Evolutionary conservation across 2,797 vertebrate genomes (phyloP).

Genomic region (Eurystomus glaucurus): DNA sequence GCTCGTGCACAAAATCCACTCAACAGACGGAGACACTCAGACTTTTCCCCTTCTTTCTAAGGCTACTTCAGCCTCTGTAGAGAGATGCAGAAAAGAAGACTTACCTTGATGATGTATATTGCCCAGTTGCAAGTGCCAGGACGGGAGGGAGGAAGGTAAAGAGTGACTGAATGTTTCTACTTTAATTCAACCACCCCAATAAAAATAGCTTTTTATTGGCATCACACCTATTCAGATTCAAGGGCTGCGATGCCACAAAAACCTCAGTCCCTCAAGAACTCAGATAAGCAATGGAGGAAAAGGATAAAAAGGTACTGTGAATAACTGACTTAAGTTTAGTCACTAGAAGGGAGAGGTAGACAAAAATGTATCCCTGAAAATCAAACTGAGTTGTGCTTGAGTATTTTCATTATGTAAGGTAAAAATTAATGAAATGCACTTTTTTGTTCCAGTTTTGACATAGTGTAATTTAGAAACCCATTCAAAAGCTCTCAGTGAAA

Average conservation of each 20-base stretch:
- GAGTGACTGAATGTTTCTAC: not conserved
- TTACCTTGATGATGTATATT: not conserved
- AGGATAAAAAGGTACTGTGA: not conserved
- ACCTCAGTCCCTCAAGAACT: not conserved
- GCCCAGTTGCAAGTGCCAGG: not conserved
- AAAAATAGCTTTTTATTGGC: not conserved
- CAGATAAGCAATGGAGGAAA: not conserved
- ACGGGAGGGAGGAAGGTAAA: not conserved
- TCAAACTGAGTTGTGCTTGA: not conserved
- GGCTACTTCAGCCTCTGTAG: not conserved
- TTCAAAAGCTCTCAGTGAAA: not conserved
- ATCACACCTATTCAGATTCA: not conserved
- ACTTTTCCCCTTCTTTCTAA: not conserved
- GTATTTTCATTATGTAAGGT: not conserved
- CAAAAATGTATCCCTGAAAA: not conserved
- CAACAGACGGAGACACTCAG: not conserved
- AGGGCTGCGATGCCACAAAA: not conserved
- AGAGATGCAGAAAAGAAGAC: not conserved
- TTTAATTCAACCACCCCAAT: not conserved
- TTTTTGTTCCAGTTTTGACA: not conserved
- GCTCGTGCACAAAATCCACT: not conserved
- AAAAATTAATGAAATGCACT: not conserved
- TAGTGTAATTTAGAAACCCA: not conserved
- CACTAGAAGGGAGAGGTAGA: not conserved
- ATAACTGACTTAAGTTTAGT: not conserved